Percentiles rank a stretch among this genome's conserved stretches.
Evolutionary conservation across 2,113 vertebrate genomes (phyloP).

Genomic region (Chauna torquata): DNA sequence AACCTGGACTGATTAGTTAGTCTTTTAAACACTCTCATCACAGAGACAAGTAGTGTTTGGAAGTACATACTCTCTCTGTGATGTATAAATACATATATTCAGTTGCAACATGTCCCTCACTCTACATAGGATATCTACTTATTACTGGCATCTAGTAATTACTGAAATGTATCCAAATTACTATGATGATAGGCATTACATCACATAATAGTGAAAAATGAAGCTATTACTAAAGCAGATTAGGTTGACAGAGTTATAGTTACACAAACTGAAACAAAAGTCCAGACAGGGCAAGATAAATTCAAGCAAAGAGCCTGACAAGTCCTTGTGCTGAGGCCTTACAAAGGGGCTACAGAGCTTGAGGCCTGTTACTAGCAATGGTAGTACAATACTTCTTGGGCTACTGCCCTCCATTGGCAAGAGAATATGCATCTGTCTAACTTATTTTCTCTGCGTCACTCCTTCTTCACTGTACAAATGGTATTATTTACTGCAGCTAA

Average conservation of each 20-base stretch:
- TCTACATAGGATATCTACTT: background rate
- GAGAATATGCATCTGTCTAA: background rate
- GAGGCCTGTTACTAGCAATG: background rate
- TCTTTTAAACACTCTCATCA: background rate
- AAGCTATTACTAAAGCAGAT: background rate
- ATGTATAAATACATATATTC: background rate
- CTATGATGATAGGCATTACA: background rate
- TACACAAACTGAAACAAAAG: background rate
- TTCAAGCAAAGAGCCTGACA: background rate
- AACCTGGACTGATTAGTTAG: background rate
- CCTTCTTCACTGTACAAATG: background rate
- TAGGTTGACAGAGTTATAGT: background rate
- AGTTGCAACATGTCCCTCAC: background rate
- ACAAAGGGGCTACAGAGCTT: background rate
- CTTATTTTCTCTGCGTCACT: background rate
- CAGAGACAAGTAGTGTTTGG: no score
- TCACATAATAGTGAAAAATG: background rate
- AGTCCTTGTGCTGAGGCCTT: background rate
- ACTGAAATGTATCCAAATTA: background rate
- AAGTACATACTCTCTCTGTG: no score
- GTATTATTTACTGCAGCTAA: background rate
- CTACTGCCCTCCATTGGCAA: background rate
- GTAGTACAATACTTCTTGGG: background rate
- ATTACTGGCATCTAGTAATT: background rate
- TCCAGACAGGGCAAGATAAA: background rate